Conservation (phyloP, 2,888 invertebrate genomes). For the Drosophila flavopinicola region DNA sequence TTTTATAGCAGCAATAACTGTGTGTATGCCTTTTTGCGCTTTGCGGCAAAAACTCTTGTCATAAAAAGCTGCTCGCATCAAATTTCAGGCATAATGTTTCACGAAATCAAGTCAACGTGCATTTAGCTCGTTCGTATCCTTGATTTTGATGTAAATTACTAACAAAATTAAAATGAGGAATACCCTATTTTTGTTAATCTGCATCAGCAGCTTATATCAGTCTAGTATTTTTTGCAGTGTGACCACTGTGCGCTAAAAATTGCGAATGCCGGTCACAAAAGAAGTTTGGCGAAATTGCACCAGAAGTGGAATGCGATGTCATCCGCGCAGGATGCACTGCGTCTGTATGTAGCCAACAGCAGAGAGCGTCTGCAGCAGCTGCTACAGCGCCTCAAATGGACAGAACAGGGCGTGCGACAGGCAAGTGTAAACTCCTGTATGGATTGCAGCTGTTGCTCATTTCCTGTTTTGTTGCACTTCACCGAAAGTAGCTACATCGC, state of each 20-base stretch:
- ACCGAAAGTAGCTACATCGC: constrained; percentile 20
- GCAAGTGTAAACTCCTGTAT: constrained; percentile 34
- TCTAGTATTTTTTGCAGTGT: constrained; percentile 1
- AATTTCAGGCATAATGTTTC: too few species aligned
- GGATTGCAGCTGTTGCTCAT: neutral
- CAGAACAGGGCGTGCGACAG: constrained; percentile 55
- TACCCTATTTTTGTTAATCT: neutral
- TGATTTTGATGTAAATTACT: too few species aligned
- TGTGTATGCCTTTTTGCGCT: too few species aligned
- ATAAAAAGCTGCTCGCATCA: too few species aligned
- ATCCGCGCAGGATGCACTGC: constrained; percentile 34
- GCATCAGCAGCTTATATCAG: too few species aligned
- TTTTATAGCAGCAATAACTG: too few species aligned
- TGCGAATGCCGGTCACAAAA: neutral
- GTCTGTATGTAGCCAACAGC: constrained; percentile 32
- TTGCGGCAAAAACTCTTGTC: too few species aligned
- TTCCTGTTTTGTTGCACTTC: too few species aligned
- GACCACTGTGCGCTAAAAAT: neutral
- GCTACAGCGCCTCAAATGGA: constrained; percentile 72
- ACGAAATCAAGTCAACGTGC: too few species aligned
- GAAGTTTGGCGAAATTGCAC: neutral
- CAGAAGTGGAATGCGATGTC: constrained; percentile 5
- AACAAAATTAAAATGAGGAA: too few species aligned
- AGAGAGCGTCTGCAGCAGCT: constrained; percentile 57
- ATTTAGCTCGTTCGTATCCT: too few species aligned